Evolutionary conservation across 2,113 vertebrate genomes (phyloP), one percentile per base, ranked within the genome.

Genomic region (Sprattus sprattus): DNA sequence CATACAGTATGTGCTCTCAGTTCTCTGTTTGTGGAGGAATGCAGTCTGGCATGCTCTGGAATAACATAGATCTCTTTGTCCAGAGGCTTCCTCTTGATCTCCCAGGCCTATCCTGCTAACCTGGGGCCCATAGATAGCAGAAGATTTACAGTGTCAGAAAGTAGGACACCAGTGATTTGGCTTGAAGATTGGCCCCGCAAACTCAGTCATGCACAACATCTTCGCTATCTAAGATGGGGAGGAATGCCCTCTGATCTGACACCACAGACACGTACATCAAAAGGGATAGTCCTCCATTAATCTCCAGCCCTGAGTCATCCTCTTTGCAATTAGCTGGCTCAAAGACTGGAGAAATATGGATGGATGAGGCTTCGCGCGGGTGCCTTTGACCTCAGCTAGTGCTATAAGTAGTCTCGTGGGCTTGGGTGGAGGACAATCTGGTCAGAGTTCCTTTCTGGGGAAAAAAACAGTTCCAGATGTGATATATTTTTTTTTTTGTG

Each of bases 351-450:
- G 71, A 32, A 78, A 32, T 78, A 39, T 39, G 71, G 11, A 39
- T 78, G 13, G 28, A 39, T 39, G 71, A 78, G 71, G 71, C 32
- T 78, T 78, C 28, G 32, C 28, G 10, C 28, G 71, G 71, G 28
- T 78, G 71, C 10, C 28, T 39, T 39, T 78, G 71, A 78, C 71
- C 71, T 78, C 71, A 78, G 32, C 83, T 83, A 60, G 60, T 64
- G 8, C 84, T 89, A 75, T 80, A 81, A 88, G 84, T 54, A 86
- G 81, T 87, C 85, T 71, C 85, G 86, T 85, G 84, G 87, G 82
- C 80, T 85, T 88, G 78, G 85, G 82, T 84, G 82, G 80, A 85
- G 82, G 85, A 82, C 60, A 25, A 22, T 45, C 86, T 87, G 46
- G 85, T 88, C 89, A 86, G 88, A 45, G 67, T 78, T 78, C 11